phyloP scores from a whole-genome alignment of 2,113 vertebrate genomes.

The Eptesicus fuscus region DNA sequence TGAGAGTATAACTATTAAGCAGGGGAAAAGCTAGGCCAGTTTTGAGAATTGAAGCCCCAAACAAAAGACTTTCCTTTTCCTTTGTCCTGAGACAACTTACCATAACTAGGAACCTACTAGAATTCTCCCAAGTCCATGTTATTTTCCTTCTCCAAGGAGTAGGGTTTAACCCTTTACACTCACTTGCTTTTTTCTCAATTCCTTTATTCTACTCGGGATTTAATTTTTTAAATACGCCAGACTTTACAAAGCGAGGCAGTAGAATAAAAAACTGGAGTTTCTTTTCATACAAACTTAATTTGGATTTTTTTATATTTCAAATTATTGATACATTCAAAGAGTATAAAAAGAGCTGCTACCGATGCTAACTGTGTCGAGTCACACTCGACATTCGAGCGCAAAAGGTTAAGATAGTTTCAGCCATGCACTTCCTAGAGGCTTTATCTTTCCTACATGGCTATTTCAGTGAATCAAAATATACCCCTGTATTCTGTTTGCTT shows the following conservation, averaged over 20 bases:
- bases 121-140: neutral
- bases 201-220: too few species aligned
- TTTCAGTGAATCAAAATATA: slow-evolving; percentile 8
- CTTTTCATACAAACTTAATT: too few species aligned
- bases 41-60: neutral
- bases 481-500: neutral
- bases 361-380: too few species aligned
- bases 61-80: slow-evolving; percentile 22
- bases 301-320: too few species aligned
- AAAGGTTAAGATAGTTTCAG: neutral
- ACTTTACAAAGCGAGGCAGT: too few species aligned
- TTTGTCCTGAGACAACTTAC: neutral
- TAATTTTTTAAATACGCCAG: too few species aligned
- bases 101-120: neutral
- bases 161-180: too few species aligned
- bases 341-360: too few species aligned
- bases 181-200: too few species aligned
- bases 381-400: too few species aligned
- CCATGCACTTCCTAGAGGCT: neutral
- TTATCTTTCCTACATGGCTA: neutral
- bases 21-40: neutral
- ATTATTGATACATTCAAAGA: too few species aligned
- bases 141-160: slow-evolving; percentile 18
- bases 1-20: neutral
- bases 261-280: too few species aligned